These are phyloP conservation scores for Synergus laeviventris DNA, from an alignment of 2,888 invertebrate genomes.

Conservation along the genomic window DNA sequence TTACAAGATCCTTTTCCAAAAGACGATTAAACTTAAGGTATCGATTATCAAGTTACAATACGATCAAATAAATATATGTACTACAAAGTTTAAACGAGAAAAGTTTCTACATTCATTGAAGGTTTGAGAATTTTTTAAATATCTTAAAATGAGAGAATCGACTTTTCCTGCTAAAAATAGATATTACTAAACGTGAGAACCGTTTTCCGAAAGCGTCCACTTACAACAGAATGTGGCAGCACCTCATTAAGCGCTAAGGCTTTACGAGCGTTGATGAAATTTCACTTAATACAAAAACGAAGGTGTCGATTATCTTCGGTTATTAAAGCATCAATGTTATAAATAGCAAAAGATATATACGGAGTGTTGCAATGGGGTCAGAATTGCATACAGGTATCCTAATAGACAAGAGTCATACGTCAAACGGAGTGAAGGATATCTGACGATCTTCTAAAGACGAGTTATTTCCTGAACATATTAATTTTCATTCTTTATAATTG, in stretches of 20 bases:
- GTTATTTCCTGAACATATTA: not conserved
- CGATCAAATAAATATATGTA: too few species aligned
- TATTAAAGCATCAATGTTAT: slow-evolving; percentile 22
- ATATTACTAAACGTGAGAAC: slow-evolving; percentile 15
- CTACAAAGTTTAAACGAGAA: too few species aligned
- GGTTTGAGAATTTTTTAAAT: not conserved
- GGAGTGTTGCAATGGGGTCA: slow-evolving; percentile 25
- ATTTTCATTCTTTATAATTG: too few species aligned
- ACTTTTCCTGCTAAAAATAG: slow-evolving; percentile 4
- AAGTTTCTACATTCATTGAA: too few species aligned
- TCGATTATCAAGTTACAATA: not conserved
- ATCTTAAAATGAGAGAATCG: not conserved
- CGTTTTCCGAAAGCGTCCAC: slow-evolving; percentile 17
- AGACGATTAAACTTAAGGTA: not conserved
- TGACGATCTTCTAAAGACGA: not conserved
- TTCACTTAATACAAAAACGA: slow-evolving; percentile 17
- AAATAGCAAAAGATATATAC: slow-evolving; percentile 21
- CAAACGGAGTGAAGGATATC: not conserved
- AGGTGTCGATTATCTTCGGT: slow-evolving; percentile 1
- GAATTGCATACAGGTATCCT: slow-evolving; percentile 14
- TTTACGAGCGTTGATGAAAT: slow-evolving; percentile 34
- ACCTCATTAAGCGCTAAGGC: slow-evolving; percentile 17
- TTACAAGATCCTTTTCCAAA: not conserved
- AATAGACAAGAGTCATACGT: not conserved
- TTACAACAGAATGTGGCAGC: slow-evolving; percentile 25